Conservation (phyloP, 2,113 vertebrate species). For the Ibidorhyncha struthersii region DNA sequence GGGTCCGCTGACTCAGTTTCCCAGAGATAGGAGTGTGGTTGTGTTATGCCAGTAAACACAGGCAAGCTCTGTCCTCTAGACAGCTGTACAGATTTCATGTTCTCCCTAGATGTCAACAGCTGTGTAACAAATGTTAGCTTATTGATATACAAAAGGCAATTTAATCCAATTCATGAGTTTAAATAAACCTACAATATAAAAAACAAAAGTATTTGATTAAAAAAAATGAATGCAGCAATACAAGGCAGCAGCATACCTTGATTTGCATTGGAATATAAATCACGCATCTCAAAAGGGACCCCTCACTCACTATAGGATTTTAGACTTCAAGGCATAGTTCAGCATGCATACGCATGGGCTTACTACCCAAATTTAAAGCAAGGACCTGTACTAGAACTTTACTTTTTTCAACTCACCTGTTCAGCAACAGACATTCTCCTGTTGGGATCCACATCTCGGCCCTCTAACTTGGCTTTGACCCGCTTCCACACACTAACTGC, state of each 20-base stretch:
- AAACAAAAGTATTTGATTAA: background rate
- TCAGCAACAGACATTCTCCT: slow-evolving; percentile 97
- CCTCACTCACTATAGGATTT: background rate
- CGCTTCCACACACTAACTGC: slow-evolving; percentile 99
- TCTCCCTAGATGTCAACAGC: background rate
- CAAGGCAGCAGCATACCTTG: background rate
- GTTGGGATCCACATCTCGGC: slow-evolving; percentile 95
- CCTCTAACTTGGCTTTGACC: slow-evolving; percentile 98
- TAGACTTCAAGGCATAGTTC: background rate
- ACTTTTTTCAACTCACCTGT: slow-evolving; percentile 81
- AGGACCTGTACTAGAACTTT: background rate
- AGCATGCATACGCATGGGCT: rapidly evolving
- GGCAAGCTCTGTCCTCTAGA: background rate
- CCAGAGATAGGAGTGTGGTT: background rate
- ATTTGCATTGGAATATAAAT: background rate
- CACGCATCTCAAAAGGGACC: background rate
- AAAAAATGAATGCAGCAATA: background rate
- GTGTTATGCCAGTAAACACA: background rate
- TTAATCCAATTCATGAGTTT: background rate
- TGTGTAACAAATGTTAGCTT: background rate
- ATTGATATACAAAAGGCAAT: background rate
- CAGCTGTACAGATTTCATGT: background rate
- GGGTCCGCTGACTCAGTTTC: background rate
- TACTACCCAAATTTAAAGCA: background rate
- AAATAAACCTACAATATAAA: background rate